These are phyloP conservation scores for Chitala chitala DNA, from an alignment of 2,113 vertebrate genomes.

Conservation along the genomic window DNA sequence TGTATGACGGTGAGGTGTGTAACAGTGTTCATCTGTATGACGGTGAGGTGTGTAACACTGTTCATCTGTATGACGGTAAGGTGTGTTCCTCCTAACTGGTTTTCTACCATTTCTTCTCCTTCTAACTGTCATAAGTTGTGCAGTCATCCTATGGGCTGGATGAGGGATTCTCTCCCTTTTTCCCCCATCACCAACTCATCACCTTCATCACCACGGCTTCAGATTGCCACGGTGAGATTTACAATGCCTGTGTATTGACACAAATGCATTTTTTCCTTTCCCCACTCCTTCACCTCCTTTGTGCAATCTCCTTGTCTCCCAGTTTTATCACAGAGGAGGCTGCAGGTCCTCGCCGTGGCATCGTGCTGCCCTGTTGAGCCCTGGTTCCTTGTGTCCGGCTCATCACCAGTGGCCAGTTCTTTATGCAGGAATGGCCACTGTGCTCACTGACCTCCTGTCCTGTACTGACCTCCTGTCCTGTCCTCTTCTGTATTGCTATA, in stretches of 20 bases:
- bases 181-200: constrained; percentile 60
- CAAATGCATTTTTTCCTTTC: constrained; percentile 67
- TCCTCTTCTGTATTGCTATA: constrained; percentile 4
- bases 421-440: not conserved
- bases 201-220: constrained; percentile 58
- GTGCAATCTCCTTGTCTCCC: constrained; percentile 78
- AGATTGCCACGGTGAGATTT: constrained; percentile 90
- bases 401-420: constrained; percentile 35
- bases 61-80: too few relatives aligned
- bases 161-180: constrained; percentile 81
- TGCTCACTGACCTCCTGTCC: too few relatives aligned
- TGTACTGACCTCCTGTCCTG: too few relatives aligned
- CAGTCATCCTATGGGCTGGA: constrained; percentile 70
- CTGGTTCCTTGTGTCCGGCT: constrained; percentile 61
- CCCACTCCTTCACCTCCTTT: constrained; percentile 49
- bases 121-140: constrained; percentile 88
- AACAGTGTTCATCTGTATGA: constrained; percentile 77
- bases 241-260: constrained; percentile 82
- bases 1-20: constrained; percentile 78
- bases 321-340: constrained; percentile 75
- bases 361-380: constrained; percentile 59
- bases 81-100: constrained; percentile 84
- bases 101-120: constrained; percentile 66
- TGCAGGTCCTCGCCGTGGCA: constrained; percentile 65
- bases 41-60: constrained; percentile 70